These are phyloP conservation scores for Pavo muticus DNA, from an alignment of 2,113 vertebrate genomes.

Conservation along the genomic window DNA sequence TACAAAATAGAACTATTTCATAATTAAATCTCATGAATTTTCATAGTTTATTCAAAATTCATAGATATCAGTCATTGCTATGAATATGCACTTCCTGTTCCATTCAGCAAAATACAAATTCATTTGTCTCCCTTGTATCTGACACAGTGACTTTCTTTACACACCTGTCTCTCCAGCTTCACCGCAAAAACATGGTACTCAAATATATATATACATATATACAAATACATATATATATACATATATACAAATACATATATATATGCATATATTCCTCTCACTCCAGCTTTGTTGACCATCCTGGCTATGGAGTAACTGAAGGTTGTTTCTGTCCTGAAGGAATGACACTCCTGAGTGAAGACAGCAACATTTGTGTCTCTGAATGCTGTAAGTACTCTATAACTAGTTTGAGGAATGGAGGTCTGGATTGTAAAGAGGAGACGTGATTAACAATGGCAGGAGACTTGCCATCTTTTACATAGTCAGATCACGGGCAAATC, in stretches of 20 bases:
- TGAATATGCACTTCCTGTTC: neutral
- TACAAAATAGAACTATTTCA: neutral
- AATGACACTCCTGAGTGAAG: constrained; percentile 62
- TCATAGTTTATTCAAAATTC: neutral
- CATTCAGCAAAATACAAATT: neutral
- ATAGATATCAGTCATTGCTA: neutral
- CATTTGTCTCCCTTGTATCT: neutral
- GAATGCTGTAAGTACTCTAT: constrained; percentile 77
- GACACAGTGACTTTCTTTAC: neutral
- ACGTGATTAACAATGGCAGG: too few species aligned
- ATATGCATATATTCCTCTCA: neutral
- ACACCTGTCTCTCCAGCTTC: neutral
- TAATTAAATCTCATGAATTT: neutral
- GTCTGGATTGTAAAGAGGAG: neutral
- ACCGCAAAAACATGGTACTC: neutral
- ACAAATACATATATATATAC: neutral
- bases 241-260: too few species aligned
- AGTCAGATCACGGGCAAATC: neutral
- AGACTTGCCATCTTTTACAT: neutral
- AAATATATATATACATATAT: neutral
- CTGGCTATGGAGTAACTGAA: constrained; percentile 71
- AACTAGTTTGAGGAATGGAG: neutral
- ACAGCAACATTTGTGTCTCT: constrained; percentile 71
- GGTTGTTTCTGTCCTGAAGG: constrained; percentile 88
- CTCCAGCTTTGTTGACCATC: constrained; percentile 33